Evolutionary conservation across 2,888 invertebrate genomes (phyloP), one percentile per base, ranked within the genome.

Genomic region (Plebejus argus): DNA sequence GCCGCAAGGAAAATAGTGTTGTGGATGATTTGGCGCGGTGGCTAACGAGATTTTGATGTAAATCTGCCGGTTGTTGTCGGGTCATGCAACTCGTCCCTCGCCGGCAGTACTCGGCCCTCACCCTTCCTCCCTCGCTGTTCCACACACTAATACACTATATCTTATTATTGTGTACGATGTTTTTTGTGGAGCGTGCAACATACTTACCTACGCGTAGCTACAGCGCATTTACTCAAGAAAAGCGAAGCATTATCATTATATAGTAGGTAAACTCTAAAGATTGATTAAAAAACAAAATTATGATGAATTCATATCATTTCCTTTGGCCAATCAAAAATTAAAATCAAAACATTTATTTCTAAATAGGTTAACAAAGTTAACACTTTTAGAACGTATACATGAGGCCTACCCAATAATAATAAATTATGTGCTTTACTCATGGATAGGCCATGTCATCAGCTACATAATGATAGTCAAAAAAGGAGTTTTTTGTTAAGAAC

Each of bases 11-110:
- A 61, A 61, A 66, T 66, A 66, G 71, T 49, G 56, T 35, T 49
- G 85, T 83, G 81, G 86, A 84, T 84, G 87, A 86, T 84, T 84
- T 80, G 82, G 84, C 84, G 84, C 85, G 83, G 84, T 81, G 78
- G 81, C 86, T 89, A 93, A 92, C 89, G 91, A 91, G 87, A 82
- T 84, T 90, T 90, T 89, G 86, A 92, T 92, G 92, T 91, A 89
- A 92, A 92, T 92, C 86, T 81, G 86, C 80, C 85, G 80, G 79
- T 79, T 77, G 81, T 81, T 77, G 78, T 84, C 81, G 82, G 83
- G 83, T 83, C 82, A 82, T 83, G 85, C 84, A 84, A 83, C 84
- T 84, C 84, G 83, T 71, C 77, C 71, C 35, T 56, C 33, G 35
- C 53, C 53, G 18, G 53, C 23, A 56, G n/a, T 71, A 20, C 23